A percentile compares a stretch with the other conserved stretches of the same genome.
phyloP scores from a whole-genome alignment of 2,888 invertebrate genomes.

The Pterostichus niger region DNA sequence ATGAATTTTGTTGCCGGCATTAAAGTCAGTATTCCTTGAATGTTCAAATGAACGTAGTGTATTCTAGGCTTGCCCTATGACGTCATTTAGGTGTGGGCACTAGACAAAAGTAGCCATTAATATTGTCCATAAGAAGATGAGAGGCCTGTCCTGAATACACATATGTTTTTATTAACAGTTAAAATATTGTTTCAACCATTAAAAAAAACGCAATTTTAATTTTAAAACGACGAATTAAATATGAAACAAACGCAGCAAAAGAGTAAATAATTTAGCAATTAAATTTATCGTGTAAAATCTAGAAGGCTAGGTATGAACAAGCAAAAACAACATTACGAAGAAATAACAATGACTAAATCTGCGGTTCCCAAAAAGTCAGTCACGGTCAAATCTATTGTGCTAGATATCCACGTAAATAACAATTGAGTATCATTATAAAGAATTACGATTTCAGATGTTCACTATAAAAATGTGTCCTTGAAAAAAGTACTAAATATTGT shows the following conservation, averaged over 20 bases:
- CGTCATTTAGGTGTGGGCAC: slow-evolving; percentile 14
- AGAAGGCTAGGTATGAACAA: background rate
- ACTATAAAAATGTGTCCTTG: slow-evolving; percentile 22
- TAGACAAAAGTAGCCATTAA: background rate
- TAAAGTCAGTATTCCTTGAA: background rate
- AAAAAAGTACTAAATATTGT: background rate
- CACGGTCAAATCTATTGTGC: slow-evolving; percentile 22
- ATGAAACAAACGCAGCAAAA: no score
- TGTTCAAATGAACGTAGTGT: background rate
- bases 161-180: no score
- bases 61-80: slow-evolving; percentile 12
- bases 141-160: no score
- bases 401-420: background rate
- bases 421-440: slow-evolving; percentile 10
- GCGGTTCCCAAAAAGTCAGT: background rate
- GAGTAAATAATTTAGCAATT: no score
- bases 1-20: slow-evolving; percentile 1
- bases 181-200: no score
- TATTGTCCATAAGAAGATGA: slow-evolving; percentile 3
- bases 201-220: no score
- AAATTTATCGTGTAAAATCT: no score
- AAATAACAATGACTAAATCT: background rate
- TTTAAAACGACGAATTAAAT: no score
- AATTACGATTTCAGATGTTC: background rate
- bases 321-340: background rate